Base-by-base conservation (phyloP, 2,797 vertebrate species). In the Trachurus trachurus region DNA sequence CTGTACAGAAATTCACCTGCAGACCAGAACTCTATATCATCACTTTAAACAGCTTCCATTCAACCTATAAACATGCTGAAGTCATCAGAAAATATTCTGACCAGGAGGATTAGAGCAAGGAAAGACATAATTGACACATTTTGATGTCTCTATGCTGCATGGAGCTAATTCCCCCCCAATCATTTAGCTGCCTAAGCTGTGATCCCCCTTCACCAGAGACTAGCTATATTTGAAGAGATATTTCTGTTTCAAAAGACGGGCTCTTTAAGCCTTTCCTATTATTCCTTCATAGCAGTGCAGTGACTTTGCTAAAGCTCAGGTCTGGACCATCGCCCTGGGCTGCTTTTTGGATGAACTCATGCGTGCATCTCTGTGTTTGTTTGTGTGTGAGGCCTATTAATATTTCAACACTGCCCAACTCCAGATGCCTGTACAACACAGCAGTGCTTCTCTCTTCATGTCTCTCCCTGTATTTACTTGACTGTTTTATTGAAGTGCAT, bases 321-420 rank as follows among this genome's bases (percentile, higher is more conserved):
- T 90, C 88, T 94, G 92, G 92, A 89, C 88, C 76, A 76, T 92
- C 71, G 93, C 94, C 94, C 92, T 88, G 87, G 94, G 94, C 93
- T 90, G 91, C 93, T 92, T 94, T 94, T 88, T 81, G 88, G 89
- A 90, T 93, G 87, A 94, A 94, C 92, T 92, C 92, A 91, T 86
- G 93, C 89, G 88, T 92, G 83, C 87, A 87, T 93, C 85, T 87
- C 88, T 87, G 87, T 94, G 92, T 94, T 92, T 95, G 94, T 95
- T 93, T 94, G 90, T 91, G 90, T 91, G 92, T 92, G 90, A 86
- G 93, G 91, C 85, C 93, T 94, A 94, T 95, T 96, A 94, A 95
- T 94, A 95, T 95, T 95, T 94, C 89, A 94, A 83, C 88, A 85
- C 87, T 91, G 87, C 89, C 91, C 90, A 92, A 89, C 85, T 92